These are phyloP conservation scores for Parazoanthus darwini DNA, from an alignment of 92 coral and sea anemone species.

Conservation along the genomic window DNA sequence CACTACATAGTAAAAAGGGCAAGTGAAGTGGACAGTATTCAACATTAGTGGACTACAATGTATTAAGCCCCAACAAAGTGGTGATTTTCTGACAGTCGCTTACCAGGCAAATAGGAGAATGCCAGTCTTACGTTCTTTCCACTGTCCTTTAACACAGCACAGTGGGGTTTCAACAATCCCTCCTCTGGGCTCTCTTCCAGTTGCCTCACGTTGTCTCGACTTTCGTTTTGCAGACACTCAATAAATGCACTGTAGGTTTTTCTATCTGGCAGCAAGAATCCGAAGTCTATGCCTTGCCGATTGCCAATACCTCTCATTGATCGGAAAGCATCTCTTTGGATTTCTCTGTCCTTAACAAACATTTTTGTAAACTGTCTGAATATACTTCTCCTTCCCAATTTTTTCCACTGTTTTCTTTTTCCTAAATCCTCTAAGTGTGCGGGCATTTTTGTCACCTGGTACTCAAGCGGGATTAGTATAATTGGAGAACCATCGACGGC, in stretches of 20 bases:
- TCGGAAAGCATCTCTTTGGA: not conserved
- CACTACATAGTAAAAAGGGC: no score
- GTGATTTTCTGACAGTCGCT: no score
- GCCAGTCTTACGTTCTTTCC: not conserved
- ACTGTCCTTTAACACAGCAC: slow-evolving; percentile 14
- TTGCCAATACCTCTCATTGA: not conserved
- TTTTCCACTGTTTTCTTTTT: not conserved
- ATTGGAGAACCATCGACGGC: not conserved
- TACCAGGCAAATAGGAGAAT: slow-evolving; percentile 9
- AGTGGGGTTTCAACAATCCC: slow-evolving; percentile 10
- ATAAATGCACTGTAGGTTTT: not conserved
- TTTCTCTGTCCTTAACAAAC: not conserved
- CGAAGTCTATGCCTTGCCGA: slow-evolving; percentile 7
- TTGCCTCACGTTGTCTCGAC: not conserved
- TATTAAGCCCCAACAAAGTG: no score
- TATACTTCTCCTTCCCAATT: not conserved
- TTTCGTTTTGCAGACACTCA: not conserved
- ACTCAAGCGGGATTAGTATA: slow-evolving; percentile 39
- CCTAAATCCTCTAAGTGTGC: slow-evolving; percentile 35
- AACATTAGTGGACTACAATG: no score
- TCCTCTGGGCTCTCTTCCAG: slow-evolving; percentile 6
- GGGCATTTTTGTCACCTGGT: slow-evolving; percentile 50
- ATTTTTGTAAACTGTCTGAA: not conserved
- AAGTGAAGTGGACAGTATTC: no score
- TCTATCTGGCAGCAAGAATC: not conserved